These are phyloP conservation scores for Glaucopsyche alexis DNA, from an alignment of 2,888 invertebrate species.

Conservation along the genomic window DNA sequence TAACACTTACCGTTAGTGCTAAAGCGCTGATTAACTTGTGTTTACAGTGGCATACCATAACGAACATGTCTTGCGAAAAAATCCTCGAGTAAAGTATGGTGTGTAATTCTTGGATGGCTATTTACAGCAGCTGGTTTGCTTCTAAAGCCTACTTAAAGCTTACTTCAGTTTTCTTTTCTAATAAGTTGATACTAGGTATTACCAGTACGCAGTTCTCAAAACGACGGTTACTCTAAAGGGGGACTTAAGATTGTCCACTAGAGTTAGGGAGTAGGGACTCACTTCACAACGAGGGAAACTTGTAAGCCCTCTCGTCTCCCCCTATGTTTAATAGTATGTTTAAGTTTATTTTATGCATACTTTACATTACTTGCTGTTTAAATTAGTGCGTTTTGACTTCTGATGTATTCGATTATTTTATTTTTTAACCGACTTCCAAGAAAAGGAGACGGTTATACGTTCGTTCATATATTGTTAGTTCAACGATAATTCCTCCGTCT, in stretches of 20 bases:
- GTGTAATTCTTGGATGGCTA: too few species aligned
- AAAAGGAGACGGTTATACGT: too few species aligned
- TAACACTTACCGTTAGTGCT: conserved; percentile 1
- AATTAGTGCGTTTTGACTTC: background rate
- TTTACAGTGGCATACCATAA: background rate
- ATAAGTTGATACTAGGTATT: background rate
- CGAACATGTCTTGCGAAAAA: background rate
- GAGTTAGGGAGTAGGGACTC: background rate
- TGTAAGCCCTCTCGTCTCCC: background rate
- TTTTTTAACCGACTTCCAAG: too few species aligned
- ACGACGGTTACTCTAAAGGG: too few species aligned
- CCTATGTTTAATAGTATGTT: background rate
- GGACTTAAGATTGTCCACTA: background rate
- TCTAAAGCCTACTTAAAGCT: background rate
- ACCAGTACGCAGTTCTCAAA: background rate
- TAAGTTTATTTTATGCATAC: background rate
- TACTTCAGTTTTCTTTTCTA: background rate
- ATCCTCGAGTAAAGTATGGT: background rate
- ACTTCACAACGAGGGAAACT: background rate
- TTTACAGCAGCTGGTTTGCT: too few species aligned
- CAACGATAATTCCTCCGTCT: too few species aligned
- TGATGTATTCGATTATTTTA: background rate
- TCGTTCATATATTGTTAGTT: too few species aligned
- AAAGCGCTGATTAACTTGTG: background rate
- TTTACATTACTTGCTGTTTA: background rate